A percentile compares a stretch with the other conserved stretches of the same genome.
Conservation (phyloP, 2,888 invertebrate species). For the Oxyscelio sp. region DNA sequence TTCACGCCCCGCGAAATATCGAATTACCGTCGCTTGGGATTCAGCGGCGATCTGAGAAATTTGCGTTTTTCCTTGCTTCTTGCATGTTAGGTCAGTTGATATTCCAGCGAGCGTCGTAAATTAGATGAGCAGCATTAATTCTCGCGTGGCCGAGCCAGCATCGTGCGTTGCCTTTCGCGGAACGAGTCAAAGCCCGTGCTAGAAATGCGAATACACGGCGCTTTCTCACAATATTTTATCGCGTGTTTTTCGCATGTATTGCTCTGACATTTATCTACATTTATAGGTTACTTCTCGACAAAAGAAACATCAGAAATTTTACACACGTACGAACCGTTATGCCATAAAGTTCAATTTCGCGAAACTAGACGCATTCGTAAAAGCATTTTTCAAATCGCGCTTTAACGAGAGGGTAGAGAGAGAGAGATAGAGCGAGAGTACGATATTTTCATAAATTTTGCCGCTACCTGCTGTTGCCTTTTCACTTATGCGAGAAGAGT, state of each 20-base stretch:
- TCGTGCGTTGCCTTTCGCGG: slow-evolving; percentile 59
- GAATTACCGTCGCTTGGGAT: no score
- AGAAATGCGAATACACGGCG: slow-evolving; percentile 35
- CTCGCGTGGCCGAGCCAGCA: slow-evolving; percentile 44
- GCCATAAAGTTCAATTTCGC: no score
- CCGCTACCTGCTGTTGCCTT: no score
- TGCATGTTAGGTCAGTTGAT: slow-evolving; percentile 66
- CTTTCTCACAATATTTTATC: slow-evolving; percentile 70
- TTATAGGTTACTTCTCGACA: slow-evolving; percentile 25
- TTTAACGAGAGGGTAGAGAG: no score
- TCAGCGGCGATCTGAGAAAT: slow-evolving; percentile 25
- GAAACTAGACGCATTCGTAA: no score
- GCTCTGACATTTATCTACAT: slow-evolving; percentile 45
- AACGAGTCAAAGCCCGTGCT: slow-evolving; percentile 38
- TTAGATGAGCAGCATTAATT: slow-evolving; percentile 70
- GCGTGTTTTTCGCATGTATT: slow-evolving; percentile 32
- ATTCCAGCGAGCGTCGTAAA: slow-evolving; percentile 64
- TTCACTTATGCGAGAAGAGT: no score
- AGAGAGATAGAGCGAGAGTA: no score
- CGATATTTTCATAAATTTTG: no score
- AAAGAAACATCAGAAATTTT: slow-evolving; percentile 9
- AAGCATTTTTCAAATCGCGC: no score
- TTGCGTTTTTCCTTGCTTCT: slow-evolving; percentile 34
- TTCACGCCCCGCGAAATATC: no score
- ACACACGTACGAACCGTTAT: background rate